Conservation (phyloP, 2,888 invertebrate species). For the Microplitis deprimator region DNA sequence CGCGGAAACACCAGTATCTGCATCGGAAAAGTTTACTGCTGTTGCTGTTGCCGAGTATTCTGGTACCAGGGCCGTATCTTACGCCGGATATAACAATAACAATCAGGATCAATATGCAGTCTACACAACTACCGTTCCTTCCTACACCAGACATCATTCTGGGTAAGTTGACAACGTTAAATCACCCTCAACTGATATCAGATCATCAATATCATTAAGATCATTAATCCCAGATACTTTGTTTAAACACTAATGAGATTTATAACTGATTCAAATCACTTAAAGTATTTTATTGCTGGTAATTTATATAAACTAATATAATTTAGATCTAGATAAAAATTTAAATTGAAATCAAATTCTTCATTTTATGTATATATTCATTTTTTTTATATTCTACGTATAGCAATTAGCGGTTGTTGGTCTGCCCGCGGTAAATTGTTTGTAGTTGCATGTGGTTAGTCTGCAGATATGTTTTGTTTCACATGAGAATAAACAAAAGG, state of each 20-base stretch:
- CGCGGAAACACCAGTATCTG: not conserved
- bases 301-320: too few relatives aligned
- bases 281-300: too few relatives aligned
- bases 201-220: too few relatives aligned
- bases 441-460: conserved; percentile 2
- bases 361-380: not conserved
- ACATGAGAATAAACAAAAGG: conserved; percentile 6
- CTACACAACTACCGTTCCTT: conserved; percentile 46
- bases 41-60: conserved; percentile 54
- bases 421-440: not conserved
- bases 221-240: too few relatives aligned
- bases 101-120: conserved; percentile 40
- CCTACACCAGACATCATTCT: conserved; percentile 63
- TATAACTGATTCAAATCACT: too few relatives aligned
- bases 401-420: conserved; percentile 3
- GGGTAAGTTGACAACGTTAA: conserved; percentile 58
- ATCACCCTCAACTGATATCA: not conserved
- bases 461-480: not conserved
- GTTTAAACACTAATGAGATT: too few relatives aligned
- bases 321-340: too few relatives aligned
- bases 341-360: too few relatives aligned
- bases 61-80: conserved; percentile 58
- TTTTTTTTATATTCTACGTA: not conserved
- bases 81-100: conserved; percentile 57
- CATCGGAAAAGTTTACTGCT: conserved; percentile 56